These are phyloP conservation scores for Rhea americana DNA, from an alignment of 2,113 vertebrate species.

Conservation along the genomic window DNA sequence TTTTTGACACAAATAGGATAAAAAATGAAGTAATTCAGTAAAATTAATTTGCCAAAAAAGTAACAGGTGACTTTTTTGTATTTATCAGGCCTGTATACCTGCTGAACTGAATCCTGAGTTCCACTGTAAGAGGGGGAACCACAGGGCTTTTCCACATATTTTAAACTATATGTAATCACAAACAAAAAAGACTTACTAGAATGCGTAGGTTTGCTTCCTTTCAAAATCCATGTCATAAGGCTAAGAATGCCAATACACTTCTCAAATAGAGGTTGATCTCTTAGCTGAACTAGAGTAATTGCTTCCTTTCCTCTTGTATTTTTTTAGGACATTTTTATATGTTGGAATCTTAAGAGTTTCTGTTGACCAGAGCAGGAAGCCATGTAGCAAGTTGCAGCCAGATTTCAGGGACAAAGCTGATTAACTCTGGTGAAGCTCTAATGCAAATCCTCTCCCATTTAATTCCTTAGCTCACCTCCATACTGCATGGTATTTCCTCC, in stretches of 20 bases:
- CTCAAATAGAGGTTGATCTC: constrained; percentile 27
- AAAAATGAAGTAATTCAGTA: constrained; percentile 7
- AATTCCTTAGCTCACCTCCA: constrained; percentile 49
- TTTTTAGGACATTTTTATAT: constrained; percentile 57
- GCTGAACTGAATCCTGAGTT: constrained; percentile 2
- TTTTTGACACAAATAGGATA: neutral
- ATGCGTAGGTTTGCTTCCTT: constrained; percentile 28
- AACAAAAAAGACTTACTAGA: constrained; percentile 43
- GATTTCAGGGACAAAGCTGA: constrained; percentile 69
- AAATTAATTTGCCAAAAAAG: neutral
- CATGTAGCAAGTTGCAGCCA: constrained; percentile 67
- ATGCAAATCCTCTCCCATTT: constrained; percentile 58
- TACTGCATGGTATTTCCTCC: constrained; percentile 2
- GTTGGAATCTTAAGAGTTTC: constrained; percentile 14
- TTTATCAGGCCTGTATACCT: neutral
- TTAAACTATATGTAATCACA: constrained; percentile 32
- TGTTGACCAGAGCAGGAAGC: constrained; percentile 70
- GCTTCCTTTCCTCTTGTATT: constrained; percentile 59
- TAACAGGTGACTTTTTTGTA: neutral
- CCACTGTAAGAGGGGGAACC: neutral
- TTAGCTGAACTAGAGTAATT: constrained; percentile 59
- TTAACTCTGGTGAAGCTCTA: constrained; percentile 65
- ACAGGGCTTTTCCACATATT: constrained; percentile 31
- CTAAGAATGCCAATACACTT: constrained; percentile 50
- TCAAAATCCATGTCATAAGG: constrained; percentile 5